Conservation (phyloP, 2,888 invertebrate species). For the Sarcophaga variegata region DNA sequence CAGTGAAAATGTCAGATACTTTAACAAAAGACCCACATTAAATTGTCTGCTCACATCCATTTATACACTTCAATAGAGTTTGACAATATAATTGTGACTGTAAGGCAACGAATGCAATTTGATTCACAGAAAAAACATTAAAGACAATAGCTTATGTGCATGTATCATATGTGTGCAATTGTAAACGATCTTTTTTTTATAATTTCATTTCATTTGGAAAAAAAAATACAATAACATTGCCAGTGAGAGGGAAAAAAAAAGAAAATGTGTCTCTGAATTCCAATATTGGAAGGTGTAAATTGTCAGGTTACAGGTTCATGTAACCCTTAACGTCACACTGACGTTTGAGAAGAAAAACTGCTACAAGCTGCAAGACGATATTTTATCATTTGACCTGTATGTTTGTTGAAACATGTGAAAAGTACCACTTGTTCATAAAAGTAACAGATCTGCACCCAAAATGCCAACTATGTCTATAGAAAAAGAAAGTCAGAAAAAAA, state of each 20-base stretch:
- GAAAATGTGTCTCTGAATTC: neutral
- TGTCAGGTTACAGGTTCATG: slow-evolving; percentile 20
- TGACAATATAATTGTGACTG: slow-evolving; percentile 61
- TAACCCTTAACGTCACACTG: neutral
- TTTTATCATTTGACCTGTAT: slow-evolving; percentile 59
- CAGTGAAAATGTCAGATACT: neutral
- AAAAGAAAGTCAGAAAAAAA: neutral
- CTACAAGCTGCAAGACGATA: neutral
- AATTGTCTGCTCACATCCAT: slow-evolving; percentile 34
- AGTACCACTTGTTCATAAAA: slow-evolving; percentile 41
- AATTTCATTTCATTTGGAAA: neutral
- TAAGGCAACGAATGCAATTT: neutral
- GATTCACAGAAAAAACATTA: too few relatives aligned
- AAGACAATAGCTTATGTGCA: neutral
- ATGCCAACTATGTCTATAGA: neutral
- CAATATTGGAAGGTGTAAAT: slow-evolving; percentile 46
- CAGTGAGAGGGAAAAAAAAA: neutral
- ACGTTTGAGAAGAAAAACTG: neutral
- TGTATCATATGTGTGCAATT: neutral
- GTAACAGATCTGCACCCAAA: neutral
- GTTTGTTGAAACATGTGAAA: slow-evolving; percentile 49
- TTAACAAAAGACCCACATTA: slow-evolving; percentile 9
- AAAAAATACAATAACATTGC: slow-evolving; percentile 13
- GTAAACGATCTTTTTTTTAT: neutral
- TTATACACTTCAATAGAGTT: slow-evolving; percentile 62